Percentiles rank a stretch among this genome's conserved stretches.
Conservation (phyloP, 2,113 vertebrate genomes). For the Pygoscelis adeliae region DNA sequence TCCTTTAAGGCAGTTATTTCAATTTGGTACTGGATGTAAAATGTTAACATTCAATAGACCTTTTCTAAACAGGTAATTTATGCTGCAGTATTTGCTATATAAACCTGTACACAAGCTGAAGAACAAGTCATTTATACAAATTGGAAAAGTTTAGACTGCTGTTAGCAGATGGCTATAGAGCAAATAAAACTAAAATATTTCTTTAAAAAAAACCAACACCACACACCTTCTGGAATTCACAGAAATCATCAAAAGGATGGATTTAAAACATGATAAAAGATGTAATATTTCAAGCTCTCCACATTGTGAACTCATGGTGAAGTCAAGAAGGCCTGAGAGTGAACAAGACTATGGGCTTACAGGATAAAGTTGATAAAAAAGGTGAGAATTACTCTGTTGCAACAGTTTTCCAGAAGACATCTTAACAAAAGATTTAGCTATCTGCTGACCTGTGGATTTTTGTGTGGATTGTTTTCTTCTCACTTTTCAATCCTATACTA, state of each 20-base stretch:
- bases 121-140: not conserved
- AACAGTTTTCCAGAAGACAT: not conserved
- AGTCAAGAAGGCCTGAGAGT: not conserved
- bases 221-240: not conserved
- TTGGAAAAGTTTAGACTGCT: not conserved
- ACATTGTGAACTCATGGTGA: fast-evolving
- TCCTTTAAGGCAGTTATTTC: constrained; percentile 36
- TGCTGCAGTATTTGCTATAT: not conserved
- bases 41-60: not conserved
- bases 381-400: not conserved
- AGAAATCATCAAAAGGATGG: not conserved
- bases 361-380: not conserved
- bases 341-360: not conserved
- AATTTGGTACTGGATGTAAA: not conserved
- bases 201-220: not conserved
- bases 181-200: not conserved
- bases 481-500: not conserved
- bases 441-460: not conserved
- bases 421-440: not conserved
- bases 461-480: not conserved
- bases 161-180: not conserved
- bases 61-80: not conserved
- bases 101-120: not conserved
- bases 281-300: not conserved
- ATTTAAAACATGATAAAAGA: not conserved